phyloP scores from a whole-genome alignment of 2,113 vertebrate species.

The Meriones unguiculatus region DNA sequence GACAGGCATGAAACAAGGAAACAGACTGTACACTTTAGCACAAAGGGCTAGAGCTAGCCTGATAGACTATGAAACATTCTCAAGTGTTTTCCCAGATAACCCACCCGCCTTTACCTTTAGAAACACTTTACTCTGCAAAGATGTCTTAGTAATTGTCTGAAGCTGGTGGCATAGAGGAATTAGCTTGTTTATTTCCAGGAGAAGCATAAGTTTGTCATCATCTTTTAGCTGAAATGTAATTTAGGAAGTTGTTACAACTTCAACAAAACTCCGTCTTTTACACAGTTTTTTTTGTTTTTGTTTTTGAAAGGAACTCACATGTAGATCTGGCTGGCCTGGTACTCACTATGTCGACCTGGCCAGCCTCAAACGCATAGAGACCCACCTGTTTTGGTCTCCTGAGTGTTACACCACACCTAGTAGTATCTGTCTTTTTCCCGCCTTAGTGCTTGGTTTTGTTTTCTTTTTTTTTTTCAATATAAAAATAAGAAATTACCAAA shows the following conservation, averaged over 20 bases:
- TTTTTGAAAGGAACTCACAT: not conserved
- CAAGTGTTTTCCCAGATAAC: not conserved
- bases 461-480: not conserved
- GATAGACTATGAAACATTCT: not conserved
- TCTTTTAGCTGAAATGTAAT: slow-evolving; percentile 89
- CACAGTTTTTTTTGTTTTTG: not conserved
- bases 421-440: not conserved
- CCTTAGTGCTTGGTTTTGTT: not conserved
- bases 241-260: slow-evolving; percentile 63
- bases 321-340: not conserved
- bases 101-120: slow-evolving; percentile 91
- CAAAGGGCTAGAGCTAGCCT: not conserved
- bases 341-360: no score
- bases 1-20: slow-evolving; percentile 8
- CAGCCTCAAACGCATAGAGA: not conserved
- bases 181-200: slow-evolving; percentile 95
- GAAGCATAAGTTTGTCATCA: slow-evolving; percentile 92
- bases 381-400: not conserved
- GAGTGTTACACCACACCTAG: not conserved
- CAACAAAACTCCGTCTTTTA: slow-evolving; percentile 38
- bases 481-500: not conserved
- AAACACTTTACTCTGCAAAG: slow-evolving; percentile 95
- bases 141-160: slow-evolving; percentile 91
- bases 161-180: slow-evolving; percentile 93
- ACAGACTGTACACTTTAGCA: not conserved